Conservation (phyloP, 2,888 invertebrate genomes). For the Lottia scabra region DNA sequence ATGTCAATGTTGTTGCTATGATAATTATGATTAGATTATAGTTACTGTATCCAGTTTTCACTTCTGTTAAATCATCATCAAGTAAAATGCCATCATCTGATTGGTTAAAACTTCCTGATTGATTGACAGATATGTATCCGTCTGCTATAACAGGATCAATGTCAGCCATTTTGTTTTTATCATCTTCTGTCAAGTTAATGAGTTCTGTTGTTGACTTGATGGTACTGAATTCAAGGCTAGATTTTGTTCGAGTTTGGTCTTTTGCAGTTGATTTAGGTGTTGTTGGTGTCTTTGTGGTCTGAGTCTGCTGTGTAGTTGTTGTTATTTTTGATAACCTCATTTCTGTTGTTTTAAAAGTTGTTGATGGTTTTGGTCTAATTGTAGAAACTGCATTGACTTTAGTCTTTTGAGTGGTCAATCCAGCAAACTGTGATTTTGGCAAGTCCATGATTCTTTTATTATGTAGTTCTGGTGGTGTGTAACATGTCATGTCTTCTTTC, state of each 20-base stretch:
- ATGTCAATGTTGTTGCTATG: conserved; percentile 2
- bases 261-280: background rate
- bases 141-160: background rate
- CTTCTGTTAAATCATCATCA: background rate
- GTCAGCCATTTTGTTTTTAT: background rate
- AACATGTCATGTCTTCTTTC: conserved; percentile 34
- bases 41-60: background rate
- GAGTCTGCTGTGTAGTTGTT: background rate
- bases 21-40: background rate
- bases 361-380: background rate
- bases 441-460: conserved; percentile 34
- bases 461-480: conserved; percentile 32
- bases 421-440: conserved; percentile 13
- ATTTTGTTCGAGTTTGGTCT: background rate
- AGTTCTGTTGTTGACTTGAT: background rate
- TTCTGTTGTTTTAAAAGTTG: conserved; percentile 9
- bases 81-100: background rate
- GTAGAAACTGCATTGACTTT: conserved; percentile 16
- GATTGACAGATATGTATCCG: background rate
- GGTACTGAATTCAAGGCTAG: conserved; percentile 3
- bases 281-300: conserved; percentile 5
- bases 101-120: background rate
- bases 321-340: background rate
- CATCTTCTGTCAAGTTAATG: background rate
- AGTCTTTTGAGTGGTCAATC: conserved; percentile 8